Percentiles rank a stretch among this genome's conserved stretches.
Conservation (phyloP, 2,797 vertebrate species). For the Microcaecilia unicolor region DNA sequence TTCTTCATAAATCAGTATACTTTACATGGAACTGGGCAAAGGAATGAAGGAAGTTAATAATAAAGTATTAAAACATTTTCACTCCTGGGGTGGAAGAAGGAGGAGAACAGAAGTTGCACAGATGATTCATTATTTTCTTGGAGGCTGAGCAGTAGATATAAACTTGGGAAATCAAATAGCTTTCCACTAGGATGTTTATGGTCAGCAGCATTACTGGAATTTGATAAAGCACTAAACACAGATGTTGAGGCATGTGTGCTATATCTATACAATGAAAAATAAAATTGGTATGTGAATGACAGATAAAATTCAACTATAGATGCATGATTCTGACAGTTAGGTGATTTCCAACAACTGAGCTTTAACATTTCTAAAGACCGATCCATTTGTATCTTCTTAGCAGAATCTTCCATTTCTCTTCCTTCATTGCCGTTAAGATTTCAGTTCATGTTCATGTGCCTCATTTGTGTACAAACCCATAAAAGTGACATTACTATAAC, state of each 20-base stretch:
- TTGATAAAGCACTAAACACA: conserved; percentile 53
- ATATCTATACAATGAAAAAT: conserved; percentile 50
- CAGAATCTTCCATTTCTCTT: too few relatives aligned
- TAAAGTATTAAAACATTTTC: conserved; percentile 36
- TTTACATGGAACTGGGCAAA: conserved; percentile 72
- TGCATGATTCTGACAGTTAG: too few relatives aligned
- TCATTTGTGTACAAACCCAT: too few relatives aligned
- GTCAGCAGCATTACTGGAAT: conserved; percentile 35
- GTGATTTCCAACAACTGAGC: too few relatives aligned
- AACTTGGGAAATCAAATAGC: conserved; percentile 24
- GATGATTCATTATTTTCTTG: conserved; percentile 37
- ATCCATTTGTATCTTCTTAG: too few relatives aligned
- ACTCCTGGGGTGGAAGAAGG: conserved; percentile 5
- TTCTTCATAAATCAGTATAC: conserved; percentile 85
- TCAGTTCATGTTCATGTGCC: too few relatives aligned
- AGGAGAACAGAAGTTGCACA: conserved; percentile 15
- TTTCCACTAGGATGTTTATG: conserved; percentile 31
- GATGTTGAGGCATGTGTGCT: conserved; percentile 41
- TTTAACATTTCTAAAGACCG: too few relatives aligned
- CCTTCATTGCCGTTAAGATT: too few relatives aligned
- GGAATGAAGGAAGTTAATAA: conserved; percentile 72
- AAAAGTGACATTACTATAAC: too few relatives aligned
- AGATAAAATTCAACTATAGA: too few relatives aligned
- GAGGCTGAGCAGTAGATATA: conserved; percentile 15
- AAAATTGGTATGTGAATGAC: conserved; percentile 22